Evolutionary conservation across 2,888 invertebrate species (phyloP).

Genomic region (Pelosia muscerda): DNA sequence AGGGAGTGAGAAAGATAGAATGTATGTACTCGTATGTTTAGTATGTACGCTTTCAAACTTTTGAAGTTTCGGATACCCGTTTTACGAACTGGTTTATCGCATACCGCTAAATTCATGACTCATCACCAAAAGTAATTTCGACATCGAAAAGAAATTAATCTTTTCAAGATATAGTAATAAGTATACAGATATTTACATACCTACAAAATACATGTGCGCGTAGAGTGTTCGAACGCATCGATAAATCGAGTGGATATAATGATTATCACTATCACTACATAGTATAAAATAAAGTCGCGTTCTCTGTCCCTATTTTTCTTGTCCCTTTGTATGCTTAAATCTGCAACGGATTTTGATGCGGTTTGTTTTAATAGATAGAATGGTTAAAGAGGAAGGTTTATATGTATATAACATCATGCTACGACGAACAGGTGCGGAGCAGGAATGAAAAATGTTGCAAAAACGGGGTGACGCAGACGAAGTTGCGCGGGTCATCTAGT

Average conservation of each 20-base stretch:
- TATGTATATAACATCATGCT: too few relatives aligned
- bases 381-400: too few relatives aligned
- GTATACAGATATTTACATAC: conserved; percentile 14
- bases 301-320: too few relatives aligned
- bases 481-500: too few relatives aligned
- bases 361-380: too few relatives aligned
- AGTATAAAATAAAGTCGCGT: too few relatives aligned
- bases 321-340: too few relatives aligned
- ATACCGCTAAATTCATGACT: neutral
- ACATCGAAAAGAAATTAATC: neutral
- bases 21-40: neutral
- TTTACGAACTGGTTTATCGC: neutral
- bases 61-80: neutral
- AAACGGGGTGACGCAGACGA: too few relatives aligned
- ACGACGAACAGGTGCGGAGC: too few relatives aligned
- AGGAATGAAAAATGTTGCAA: too few relatives aligned
- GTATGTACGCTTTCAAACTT: neutral
- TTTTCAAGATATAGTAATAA: conserved; percentile 4
- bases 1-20: neutral
- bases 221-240: neutral
- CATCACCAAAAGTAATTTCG: neutral
- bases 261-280: too few relatives aligned
- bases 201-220: conserved; percentile 11
- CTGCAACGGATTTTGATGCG: too few relatives aligned
- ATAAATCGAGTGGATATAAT: conserved; percentile 11